Percentiles rank a stretch among this genome's conserved stretches.
phyloP scores from a whole-genome alignment of 2,797 vertebrate species.

The Eulemur albifrons region DNA sequence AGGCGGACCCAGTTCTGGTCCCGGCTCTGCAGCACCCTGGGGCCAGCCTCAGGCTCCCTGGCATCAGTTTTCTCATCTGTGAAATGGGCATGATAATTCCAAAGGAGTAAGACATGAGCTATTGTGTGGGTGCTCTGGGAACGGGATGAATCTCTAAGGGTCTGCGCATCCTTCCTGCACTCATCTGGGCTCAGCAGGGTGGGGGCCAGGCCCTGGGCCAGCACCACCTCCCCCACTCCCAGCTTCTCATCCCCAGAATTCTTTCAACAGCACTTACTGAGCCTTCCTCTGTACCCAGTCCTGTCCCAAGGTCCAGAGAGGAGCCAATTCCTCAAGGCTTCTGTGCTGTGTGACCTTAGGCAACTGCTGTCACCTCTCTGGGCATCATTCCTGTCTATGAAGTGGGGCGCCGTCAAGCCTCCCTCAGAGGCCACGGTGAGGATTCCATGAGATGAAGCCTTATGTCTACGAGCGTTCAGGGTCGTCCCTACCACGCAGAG shows the following conservation, averaged over 20 bases:
- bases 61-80: not conserved
- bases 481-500: not conserved
- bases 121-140: fast-evolving
- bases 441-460: fast-evolving
- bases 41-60: not conserved
- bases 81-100: not conserved
- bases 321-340: not conserved
- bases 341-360: not conserved
- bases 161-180: not conserved
- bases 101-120: fast-evolving
- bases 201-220: not conserved
- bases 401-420: not conserved
- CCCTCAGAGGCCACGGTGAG: not conserved
- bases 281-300: not conserved
- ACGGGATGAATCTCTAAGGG: fast-evolving
- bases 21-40: not conserved
- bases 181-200: not conserved
- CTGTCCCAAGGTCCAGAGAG: not conserved
- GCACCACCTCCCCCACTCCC: not conserved
- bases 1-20: not conserved
- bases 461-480: not conserved
- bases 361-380: not conserved
- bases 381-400: not conserved
- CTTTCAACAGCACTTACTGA: not conserved
- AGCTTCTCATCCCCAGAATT: not conserved